Conservation (phyloP, 2,888 invertebrate species). For the Autographa pulchrina region DNA sequence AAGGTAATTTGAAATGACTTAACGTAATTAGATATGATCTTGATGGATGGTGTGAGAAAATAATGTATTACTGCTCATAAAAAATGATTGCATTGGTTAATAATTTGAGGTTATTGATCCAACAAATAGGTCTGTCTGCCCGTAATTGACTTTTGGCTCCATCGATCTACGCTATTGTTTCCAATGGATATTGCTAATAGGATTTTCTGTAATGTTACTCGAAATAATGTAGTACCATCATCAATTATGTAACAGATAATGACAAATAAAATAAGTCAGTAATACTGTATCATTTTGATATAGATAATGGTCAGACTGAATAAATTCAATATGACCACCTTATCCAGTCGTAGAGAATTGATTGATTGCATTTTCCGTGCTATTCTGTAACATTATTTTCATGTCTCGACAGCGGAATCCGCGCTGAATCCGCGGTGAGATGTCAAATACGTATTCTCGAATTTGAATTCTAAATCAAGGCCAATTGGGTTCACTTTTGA, state of each 20-base stretch:
- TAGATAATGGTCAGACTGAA: too few species aligned
- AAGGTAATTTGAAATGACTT: constrained; percentile 70
- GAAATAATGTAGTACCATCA: background rate
- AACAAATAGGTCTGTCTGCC: constrained; percentile 36
- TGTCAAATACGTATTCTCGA: too few species aligned
- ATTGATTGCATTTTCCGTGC: too few species aligned
- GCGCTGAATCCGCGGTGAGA: too few species aligned
- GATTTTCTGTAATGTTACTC: constrained; percentile 10
- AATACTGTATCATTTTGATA: too few species aligned
- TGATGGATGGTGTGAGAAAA: constrained; percentile 74
- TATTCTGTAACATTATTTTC: too few species aligned
- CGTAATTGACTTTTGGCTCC: constrained; percentile 39
- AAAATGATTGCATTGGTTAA: constrained; percentile 57
- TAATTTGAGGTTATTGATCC: constrained; percentile 62
- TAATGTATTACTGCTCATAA: constrained; percentile 56
- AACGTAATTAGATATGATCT: constrained; percentile 72
- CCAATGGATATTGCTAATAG: constrained; percentile 10
- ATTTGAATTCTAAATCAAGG: too few species aligned
- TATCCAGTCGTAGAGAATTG: too few species aligned
- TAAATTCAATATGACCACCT: too few species aligned
- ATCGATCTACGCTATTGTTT: constrained; percentile 25
- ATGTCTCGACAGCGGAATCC: too few species aligned
- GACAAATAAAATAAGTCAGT: background rate
- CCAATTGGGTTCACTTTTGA: too few species aligned
- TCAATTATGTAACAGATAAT: background rate